Conservation (phyloP, 1,140 invertebrate species). For the Proales similis region DNA sequence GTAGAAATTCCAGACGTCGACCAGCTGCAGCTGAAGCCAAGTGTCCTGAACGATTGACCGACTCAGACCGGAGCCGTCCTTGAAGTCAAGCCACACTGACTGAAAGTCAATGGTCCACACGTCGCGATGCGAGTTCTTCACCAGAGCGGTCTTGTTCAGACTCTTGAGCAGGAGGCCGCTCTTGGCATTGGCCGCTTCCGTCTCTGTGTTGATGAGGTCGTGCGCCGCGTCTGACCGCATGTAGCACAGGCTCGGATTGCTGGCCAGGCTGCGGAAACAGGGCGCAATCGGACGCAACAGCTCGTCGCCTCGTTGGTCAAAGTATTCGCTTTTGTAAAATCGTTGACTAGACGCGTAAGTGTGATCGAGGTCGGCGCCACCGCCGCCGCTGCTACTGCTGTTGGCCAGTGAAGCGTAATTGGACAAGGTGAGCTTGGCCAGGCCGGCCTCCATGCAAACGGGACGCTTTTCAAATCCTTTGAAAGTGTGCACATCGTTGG, state of each 20-base stretch:
- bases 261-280: constrained; percentile 15
- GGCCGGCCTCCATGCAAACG: constrained; percentile 1
- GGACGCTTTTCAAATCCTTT: constrained; percentile 3
- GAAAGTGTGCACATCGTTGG: background rate
- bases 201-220: constrained; percentile 1
- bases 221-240: background rate
- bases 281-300: constrained; percentile 2
- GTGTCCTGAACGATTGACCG: constrained; percentile 13
- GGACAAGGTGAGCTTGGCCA: constrained; percentile 1
- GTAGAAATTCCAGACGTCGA: constrained; percentile 24
- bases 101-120: constrained; percentile 13
- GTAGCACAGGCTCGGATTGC: background rate
- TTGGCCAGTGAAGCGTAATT: too few relatives aligned
- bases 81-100: constrained; percentile 25
- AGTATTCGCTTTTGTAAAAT: background rate
- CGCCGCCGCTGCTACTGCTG: too few relatives aligned
- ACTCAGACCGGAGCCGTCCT: constrained; percentile 1
- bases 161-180: constrained; percentile 20
- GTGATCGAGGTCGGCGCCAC: too few relatives aligned
- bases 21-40: background rate
- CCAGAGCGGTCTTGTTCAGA: constrained; percentile 23
- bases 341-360: background rate
- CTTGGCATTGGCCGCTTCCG: background rate
- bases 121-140: constrained; percentile 6
- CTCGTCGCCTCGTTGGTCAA: background rate